A percentile compares a stretch with the other conserved stretches of the same genome.
These are phyloP conservation scores for Parnassius smintheus DNA, from an alignment of 2,888 invertebrate species.

Conservation along the genomic window DNA sequence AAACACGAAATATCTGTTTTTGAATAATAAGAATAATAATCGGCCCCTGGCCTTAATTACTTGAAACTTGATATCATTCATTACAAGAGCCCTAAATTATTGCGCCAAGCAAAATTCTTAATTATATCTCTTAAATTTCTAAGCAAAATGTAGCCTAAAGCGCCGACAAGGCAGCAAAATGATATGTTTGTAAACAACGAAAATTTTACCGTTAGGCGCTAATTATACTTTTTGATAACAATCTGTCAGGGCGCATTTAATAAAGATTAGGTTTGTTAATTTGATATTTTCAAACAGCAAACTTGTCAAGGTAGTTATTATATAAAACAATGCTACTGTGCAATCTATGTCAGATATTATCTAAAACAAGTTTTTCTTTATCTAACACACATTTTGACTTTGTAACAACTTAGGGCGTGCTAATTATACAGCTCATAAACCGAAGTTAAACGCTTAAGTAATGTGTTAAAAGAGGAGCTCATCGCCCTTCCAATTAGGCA, in stretches of 20 bases:
- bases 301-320: slow-evolving; percentile 3
- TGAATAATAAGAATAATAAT: slow-evolving; percentile 68
- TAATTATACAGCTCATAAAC: slow-evolving; percentile 75
- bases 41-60: slow-evolving; percentile 74
- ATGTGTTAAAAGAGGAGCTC: slow-evolving; percentile 71
- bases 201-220: slow-evolving; percentile 68
- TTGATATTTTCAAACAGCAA: slow-evolving; percentile 27
- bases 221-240: slow-evolving; percentile 63
- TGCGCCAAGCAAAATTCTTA: slow-evolving; percentile 77
- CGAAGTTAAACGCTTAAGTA: slow-evolving; percentile 71
- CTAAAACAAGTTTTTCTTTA: not conserved
- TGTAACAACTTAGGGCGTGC: slow-evolving; percentile 38
- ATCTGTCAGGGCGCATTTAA: slow-evolving; percentile 38
- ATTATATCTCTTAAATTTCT: slow-evolving; percentile 81
- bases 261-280: slow-evolving; percentile 44
- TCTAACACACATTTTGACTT: not conserved
- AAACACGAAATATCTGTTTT: slow-evolving; percentile 34
- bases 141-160: slow-evolving; percentile 76
- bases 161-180: slow-evolving; percentile 71
- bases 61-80: slow-evolving; percentile 78
- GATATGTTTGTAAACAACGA: slow-evolving; percentile 77
- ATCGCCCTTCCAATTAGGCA: slow-evolving; percentile 77
- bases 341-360: not conserved
- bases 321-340: slow-evolving; percentile 1
- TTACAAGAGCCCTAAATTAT: slow-evolving; percentile 78